A percentile compares a stretch with the other conserved stretches of the same genome.
Evolutionary conservation across 2,113 vertebrate species (phyloP).

Genomic region (Spizaetus ornatus): DNA sequence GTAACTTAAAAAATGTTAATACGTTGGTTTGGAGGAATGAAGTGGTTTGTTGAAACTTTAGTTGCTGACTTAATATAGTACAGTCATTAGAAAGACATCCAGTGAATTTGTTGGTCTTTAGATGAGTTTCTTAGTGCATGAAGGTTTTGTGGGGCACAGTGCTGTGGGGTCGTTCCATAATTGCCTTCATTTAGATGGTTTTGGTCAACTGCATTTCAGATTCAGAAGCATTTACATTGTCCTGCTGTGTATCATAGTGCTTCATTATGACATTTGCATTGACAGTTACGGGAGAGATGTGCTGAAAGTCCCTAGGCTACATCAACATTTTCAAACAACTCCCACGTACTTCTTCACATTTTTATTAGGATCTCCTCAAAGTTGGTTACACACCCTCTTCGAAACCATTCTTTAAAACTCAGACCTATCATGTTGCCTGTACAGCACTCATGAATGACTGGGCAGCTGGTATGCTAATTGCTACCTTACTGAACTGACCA

Average conservation of each 20-base stretch:
- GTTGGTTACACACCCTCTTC: neutral
- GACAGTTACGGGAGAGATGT: neutral
- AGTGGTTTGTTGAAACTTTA: neutral
- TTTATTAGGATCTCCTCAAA: neutral
- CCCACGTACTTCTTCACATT: neutral
- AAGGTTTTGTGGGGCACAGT: neutral
- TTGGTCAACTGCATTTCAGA: neutral
- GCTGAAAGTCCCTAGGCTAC: neutral
- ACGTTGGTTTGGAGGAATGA: neutral
- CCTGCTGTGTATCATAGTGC: neutral
- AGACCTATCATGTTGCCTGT: neutral
- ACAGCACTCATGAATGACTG: neutral
- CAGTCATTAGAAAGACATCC: neutral
- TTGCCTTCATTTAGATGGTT: neutral
- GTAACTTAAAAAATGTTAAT: neutral
- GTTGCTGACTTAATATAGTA: neutral
- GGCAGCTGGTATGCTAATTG: neutral
- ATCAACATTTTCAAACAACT: neutral
- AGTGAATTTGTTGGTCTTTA: neutral
- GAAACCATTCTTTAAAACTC: neutral
- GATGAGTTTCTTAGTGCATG: neutral
- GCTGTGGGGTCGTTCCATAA: neutral
- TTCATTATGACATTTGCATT: neutral
- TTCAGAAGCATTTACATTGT: neutral
- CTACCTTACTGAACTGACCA: neutral